These are phyloP conservation scores for Romanogobio albipinnatus DNA, from an alignment of 2,113 vertebrate genomes.

Conservation along the genomic window DNA sequence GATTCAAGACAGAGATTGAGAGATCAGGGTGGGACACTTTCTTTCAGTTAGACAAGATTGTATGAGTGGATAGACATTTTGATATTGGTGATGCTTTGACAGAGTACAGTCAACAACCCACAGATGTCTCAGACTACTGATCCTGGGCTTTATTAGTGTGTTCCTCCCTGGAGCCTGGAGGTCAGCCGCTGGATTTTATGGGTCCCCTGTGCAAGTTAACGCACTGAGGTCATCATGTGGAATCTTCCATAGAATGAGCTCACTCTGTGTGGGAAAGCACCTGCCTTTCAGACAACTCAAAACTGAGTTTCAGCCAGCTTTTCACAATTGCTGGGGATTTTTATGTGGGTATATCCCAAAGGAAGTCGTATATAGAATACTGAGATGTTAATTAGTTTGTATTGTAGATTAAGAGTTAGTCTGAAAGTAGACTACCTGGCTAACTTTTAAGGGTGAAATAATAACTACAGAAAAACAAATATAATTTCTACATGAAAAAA, in stretches of 20 bases:
- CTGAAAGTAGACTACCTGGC: neutral
- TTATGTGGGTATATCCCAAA: conserved; percentile 20
- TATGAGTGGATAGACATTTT: neutral
- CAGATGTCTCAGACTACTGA: conserved; percentile 1
- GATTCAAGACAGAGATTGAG: neutral
- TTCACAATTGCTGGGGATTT: conserved; percentile 29
- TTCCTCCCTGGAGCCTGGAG: conserved; percentile 36
- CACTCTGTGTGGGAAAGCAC: conserved; percentile 56
- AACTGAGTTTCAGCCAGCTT: conserved; percentile 42
- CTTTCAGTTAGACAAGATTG: neutral
- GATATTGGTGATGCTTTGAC: conserved; percentile 18
- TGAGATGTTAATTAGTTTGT: neutral
- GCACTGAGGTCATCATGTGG: conserved; percentile 56
- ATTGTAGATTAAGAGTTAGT: neutral
- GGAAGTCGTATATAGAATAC: neutral
- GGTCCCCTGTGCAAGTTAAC: conserved; percentile 50
- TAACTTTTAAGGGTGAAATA: neutral
- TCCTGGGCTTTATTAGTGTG: conserved; percentile 38
- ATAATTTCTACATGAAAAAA: no score
- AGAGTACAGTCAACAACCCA: neutral
- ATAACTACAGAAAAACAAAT: no score
- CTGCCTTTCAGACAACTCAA: conserved; percentile 52
- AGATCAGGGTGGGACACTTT: conserved; percentile 1
- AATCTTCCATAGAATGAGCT: conserved; percentile 59
- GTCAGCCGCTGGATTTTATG: conserved; percentile 45